Evolutionary conservation across 2,113 vertebrate genomes (phyloP).

Genomic region (Blennius ocellaris): DNA sequence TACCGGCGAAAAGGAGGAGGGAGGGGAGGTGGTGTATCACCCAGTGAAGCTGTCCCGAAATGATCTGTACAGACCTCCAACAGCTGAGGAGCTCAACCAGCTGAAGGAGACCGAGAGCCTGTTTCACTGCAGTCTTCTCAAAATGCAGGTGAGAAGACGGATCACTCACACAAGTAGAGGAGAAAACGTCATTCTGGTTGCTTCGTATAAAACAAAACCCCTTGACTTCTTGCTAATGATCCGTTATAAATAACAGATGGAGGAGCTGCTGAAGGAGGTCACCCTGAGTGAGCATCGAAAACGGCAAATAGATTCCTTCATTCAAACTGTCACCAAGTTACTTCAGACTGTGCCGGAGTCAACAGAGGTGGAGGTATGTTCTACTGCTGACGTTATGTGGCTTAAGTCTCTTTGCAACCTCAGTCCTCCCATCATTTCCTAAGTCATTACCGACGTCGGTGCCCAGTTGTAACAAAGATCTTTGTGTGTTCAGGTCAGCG

Average conservation of each 20-base stretch:
- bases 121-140: slow-evolving; percentile 93
- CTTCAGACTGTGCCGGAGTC: slow-evolving; percentile 84
- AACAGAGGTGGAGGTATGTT: slow-evolving; percentile 83
- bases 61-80: slow-evolving; percentile 91
- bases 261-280: slow-evolving; percentile 95
- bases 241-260: slow-evolving; percentile 81
- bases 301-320: slow-evolving; percentile 86
- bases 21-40: slow-evolving; percentile 68
- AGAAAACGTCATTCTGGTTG: too few relatives aligned
- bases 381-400: background rate
- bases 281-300: slow-evolving; percentile 89
- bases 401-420: background rate
- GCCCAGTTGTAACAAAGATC: background rate
- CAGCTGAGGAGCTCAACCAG: slow-evolving; percentile 91
- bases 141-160: slow-evolving; percentile 87
- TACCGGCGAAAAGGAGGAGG: background rate
- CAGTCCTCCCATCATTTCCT: too few relatives aligned
- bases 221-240: background rate
- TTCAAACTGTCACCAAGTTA: slow-evolving; percentile 84
- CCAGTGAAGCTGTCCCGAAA: slow-evolving; percentile 86
- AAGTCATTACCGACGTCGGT: too few relatives aligned
- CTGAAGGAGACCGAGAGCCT: slow-evolving; percentile 93
- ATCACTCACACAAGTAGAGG: too few relatives aligned
- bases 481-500: slow-evolving; percentile 81
- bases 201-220: too few relatives aligned